These are phyloP conservation scores for Dolichallabes microphthalmus DNA, from an alignment of 2,113 vertebrate genomes.

Conservation along the genomic window DNA sequence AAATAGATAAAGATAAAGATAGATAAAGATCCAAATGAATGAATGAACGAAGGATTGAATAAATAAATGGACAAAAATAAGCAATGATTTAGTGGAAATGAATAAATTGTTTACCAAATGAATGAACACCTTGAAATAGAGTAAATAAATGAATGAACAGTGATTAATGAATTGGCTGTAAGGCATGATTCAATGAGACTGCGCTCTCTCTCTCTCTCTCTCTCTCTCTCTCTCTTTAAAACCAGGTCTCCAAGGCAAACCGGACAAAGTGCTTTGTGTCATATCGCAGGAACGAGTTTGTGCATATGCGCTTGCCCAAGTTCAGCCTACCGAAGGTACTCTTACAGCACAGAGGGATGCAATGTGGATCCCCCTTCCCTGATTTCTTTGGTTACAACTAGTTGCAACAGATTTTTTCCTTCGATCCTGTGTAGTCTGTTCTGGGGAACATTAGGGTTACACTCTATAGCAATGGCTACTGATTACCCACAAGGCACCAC, in stretches of 20 bases:
- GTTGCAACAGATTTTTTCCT: too few species aligned
- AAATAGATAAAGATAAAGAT: background rate
- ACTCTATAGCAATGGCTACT: background rate
- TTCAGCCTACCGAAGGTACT: conserved; percentile 89
- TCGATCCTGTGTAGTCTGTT: background rate
- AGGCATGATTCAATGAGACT: background rate
- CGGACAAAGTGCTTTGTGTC: conserved; percentile 89
- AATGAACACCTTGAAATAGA: background rate
- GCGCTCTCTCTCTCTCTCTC: background rate
- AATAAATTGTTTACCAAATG: background rate
- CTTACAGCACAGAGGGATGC: background rate
- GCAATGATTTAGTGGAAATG: background rate
- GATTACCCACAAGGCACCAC: background rate
- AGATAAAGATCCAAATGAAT: background rate
- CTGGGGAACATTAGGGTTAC: background rate
- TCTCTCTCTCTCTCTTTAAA: conserved; percentile 20
- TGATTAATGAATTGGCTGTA: too few species aligned
- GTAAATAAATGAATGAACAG: background rate
- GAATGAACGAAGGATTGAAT: background rate
- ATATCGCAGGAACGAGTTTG: conserved; percentile 81
- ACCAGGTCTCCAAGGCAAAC: conserved; percentile 84
- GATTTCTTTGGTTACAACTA: too few species aligned
- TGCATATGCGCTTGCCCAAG: conserved; percentile 93
- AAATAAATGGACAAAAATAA: background rate
- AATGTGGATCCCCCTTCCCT: too few species aligned